Percentiles rank a stretch among this genome's conserved stretches.
Conservation (phyloP, 2,113 vertebrate genomes). For the Azemiops feae region DNA sequence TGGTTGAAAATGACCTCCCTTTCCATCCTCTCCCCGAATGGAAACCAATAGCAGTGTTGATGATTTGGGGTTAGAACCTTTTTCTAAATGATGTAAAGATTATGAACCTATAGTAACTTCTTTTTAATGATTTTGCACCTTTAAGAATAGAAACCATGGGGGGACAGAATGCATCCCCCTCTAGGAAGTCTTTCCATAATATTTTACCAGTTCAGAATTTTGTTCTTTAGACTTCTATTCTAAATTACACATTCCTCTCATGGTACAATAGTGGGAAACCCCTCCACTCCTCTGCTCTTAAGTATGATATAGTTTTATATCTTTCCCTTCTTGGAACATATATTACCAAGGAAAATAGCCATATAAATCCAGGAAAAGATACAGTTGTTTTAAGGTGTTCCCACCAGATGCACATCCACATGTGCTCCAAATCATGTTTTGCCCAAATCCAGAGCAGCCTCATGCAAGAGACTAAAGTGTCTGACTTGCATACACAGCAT, state of each 20-base stretch:
- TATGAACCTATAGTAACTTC: slow-evolving; percentile 38
- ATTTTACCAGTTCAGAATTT: background rate
- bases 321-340: background rate
- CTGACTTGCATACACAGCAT: background rate
- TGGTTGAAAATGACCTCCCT: slow-evolving; percentile 32
- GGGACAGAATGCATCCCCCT: too few relatives aligned
- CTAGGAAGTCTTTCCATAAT: background rate
- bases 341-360: background rate
- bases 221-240: background rate
- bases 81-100: slow-evolving; percentile 55
- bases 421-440: background rate
- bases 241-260: background rate
- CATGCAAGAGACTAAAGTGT: background rate
- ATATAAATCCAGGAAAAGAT: background rate
- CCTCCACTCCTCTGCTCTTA: background rate
- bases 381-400: background rate
- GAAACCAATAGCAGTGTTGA: slow-evolving; percentile 50
- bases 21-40: slow-evolving; percentile 31
- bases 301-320: background rate
- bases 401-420: background rate
- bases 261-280: background rate
- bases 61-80: slow-evolving; percentile 49
- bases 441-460: background rate
- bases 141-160: background rate
- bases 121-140: background rate